phyloP scores from a whole-genome alignment of 2,113 vertebrate genomes.

The Himantopus leucocephalus region DNA sequence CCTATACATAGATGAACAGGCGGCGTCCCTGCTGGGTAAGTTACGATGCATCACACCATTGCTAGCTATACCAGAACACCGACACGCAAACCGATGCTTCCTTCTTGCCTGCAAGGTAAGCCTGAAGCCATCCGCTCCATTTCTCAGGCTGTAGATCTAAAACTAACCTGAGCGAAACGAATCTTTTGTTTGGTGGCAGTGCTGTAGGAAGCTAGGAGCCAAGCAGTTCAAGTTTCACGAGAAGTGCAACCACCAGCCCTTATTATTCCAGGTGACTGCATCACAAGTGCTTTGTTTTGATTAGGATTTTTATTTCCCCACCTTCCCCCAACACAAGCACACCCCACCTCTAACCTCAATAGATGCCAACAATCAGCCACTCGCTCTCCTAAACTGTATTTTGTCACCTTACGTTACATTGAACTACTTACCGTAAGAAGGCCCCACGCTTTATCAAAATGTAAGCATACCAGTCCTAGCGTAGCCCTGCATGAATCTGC shows the following conservation, averaged over 20 bases:
- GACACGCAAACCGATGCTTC: neutral
- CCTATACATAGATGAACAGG: rapidly evolving
- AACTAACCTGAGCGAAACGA: neutral
- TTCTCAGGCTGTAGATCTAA: neutral
- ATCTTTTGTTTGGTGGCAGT: neutral
- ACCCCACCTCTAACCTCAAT: constrained; percentile 39
- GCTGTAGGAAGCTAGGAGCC: neutral
- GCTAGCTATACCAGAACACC: neutral
- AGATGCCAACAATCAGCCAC: neutral
- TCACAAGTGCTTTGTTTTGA: constrained; percentile 17
- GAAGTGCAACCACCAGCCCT: neutral
- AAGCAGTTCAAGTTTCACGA: neutral
- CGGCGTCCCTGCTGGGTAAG: neutral
- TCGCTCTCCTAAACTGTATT: neutral
- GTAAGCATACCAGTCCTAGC: neutral
- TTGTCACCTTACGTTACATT: neutral
- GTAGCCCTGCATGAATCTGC: neutral
- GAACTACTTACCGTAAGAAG: neutral
- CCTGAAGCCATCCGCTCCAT: neutral
- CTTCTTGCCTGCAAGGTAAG: neutral
- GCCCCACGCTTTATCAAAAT: constrained; percentile 5
- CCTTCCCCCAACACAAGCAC: neutral
- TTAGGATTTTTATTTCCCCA: neutral
- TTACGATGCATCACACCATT: no score
- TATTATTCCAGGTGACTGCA: constrained; percentile 54